phyloP scores from a whole-genome alignment of 2,888 invertebrate genomes.

The Leuctra nigra region DNA sequence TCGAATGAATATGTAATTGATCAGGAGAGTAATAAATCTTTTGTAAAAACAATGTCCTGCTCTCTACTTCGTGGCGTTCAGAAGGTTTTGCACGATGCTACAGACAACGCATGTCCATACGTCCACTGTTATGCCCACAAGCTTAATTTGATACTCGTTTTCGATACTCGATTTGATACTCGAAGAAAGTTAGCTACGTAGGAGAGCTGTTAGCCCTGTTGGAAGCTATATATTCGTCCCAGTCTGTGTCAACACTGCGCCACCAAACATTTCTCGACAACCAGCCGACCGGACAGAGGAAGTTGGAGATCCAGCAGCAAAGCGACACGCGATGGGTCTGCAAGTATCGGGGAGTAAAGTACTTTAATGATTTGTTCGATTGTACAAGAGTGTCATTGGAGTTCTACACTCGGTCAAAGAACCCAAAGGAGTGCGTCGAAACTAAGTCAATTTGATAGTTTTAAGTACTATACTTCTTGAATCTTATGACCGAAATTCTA shows the following conservation, averaged over 20 bases:
- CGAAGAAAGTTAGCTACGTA: too few relatives aligned
- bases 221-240: neutral
- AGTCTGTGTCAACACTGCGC: neutral
- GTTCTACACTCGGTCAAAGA: too few relatives aligned
- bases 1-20: too few relatives aligned
- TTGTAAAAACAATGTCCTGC: too few relatives aligned
- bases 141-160: conserved; percentile 3
- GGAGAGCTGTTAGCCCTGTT: neutral
- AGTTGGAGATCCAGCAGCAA: neutral
- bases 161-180: neutral
- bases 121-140: conserved; percentile 9
- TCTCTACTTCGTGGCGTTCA: neutral
- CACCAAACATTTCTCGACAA: neutral
- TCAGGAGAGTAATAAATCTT: too few relatives aligned
- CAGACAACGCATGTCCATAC: conserved; percentile 6
- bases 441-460: too few relatives aligned
- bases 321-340: neutral
- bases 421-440: too few relatives aligned
- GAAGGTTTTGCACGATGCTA: neutral
- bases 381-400: too few relatives aligned
- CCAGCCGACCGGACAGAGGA: neutral
- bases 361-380: neutral
- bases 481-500: too few relatives aligned
- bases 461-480: too few relatives aligned
- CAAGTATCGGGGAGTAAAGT: neutral